Percentiles rank a stretch among this genome's conserved stretches.
These are phyloP conservation scores for Jacana jacana DNA, from an alignment of 2,113 vertebrate genomes.

Conservation along the genomic window DNA sequence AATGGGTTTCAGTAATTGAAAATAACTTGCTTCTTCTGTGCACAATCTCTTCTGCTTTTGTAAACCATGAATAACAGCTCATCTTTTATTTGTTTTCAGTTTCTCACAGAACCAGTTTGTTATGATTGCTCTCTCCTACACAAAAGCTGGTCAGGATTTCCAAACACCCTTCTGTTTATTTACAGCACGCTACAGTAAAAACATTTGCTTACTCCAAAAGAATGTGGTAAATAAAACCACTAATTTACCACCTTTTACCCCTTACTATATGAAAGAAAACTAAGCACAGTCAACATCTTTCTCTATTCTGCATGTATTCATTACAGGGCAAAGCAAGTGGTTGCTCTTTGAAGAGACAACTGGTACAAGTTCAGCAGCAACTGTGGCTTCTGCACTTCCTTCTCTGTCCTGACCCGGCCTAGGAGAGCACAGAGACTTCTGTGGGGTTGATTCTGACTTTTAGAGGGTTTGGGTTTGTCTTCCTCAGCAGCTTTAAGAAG, in stretches of 20 bases:
- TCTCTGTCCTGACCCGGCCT: not conserved
- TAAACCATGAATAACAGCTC: slow-evolving; percentile 21
- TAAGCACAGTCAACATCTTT: not conserved
- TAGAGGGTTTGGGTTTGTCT: not conserved
- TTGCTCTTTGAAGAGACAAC: not conserved
- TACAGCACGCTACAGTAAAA: slow-evolving; percentile 8
- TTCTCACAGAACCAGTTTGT: slow-evolving; percentile 44
- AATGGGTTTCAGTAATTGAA: not conserved
- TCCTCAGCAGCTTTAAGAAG: not conserved
- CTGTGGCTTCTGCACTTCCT: not conserved
- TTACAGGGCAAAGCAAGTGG: not conserved
- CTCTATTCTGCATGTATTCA: not conserved
- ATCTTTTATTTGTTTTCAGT: slow-evolving; percentile 60
- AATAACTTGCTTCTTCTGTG: not conserved
- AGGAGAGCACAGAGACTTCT: not conserved
- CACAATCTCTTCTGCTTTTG: not conserved
- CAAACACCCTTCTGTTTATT: slow-evolving; percentile 34
- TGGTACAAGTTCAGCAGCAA: not conserved
- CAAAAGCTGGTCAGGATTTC: slow-evolving; percentile 56
- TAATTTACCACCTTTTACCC: slow-evolving; percentile 2
- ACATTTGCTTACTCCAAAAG: slow-evolving; percentile 18
- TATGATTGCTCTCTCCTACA: slow-evolving; percentile 62
- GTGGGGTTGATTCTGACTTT: not conserved
- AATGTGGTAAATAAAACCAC: slow-evolving; percentile 1
- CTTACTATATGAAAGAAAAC: not conserved